phyloP scores from a whole-genome alignment of 64 coral and sea anemone genomes.

The Stichodactyla mertensii region DNA sequence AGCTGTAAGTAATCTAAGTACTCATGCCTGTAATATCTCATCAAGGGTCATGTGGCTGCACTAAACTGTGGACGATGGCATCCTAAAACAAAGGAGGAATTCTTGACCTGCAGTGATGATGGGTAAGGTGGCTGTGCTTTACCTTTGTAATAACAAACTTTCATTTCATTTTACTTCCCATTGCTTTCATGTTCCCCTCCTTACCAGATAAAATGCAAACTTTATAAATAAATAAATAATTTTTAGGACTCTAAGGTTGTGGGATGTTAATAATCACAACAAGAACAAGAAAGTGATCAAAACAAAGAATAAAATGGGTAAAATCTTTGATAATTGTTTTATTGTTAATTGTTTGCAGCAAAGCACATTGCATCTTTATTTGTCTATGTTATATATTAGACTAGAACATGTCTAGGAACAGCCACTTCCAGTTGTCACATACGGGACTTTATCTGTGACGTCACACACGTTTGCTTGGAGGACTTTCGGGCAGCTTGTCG shows the following conservation, averaged over 20 bases:
- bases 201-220: too few relatives aligned
- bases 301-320: constrained; percentile 91
- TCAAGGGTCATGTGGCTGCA: constrained; percentile 90
- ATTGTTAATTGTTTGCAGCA: neutral
- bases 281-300: constrained; percentile 96
- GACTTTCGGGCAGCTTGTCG: too few relatives aligned
- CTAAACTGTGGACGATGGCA: constrained; percentile 88
- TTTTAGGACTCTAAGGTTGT: constrained; percentile 82
- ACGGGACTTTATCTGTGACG: too few relatives aligned
- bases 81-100: constrained; percentile 85
- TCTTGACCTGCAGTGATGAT: constrained; percentile 94
- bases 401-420: too few relatives aligned
- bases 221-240: neutral
- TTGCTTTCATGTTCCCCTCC: too few relatives aligned
- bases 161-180: too few relatives aligned
- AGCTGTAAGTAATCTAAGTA: neutral
- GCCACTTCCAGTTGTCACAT: too few relatives aligned
- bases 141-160: too few relatives aligned
- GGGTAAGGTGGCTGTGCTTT: constrained; percentile 30
- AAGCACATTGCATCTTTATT: too few relatives aligned
- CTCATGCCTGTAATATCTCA: neutral
- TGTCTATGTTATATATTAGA: too few relatives aligned
- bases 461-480: too few relatives aligned
- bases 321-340: neutral
- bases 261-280: constrained; percentile 84